A percentile compares a stretch with the other conserved stretches of the same genome.
Conservation (phyloP, 2,113 vertebrate genomes). For the Parus major region DNA sequence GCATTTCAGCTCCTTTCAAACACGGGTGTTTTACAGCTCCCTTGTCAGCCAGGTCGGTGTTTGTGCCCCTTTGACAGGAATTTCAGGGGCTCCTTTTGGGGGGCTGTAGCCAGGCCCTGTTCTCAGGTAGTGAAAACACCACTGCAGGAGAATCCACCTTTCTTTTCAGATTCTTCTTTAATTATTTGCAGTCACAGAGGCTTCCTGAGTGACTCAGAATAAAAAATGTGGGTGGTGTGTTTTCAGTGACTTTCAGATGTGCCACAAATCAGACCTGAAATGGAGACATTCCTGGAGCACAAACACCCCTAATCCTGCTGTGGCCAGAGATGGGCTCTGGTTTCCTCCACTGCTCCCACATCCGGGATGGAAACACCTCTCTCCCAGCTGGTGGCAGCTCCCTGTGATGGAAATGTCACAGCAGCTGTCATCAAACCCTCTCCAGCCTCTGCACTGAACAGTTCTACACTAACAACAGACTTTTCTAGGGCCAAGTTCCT, state of each 20-base stretch:
- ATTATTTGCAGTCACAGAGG: not conserved
- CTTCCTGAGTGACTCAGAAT: not conserved
- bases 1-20: not conserved
- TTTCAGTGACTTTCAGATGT: not conserved
- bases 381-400: not conserved
- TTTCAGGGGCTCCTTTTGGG: not conserved
- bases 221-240: not conserved
- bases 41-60: not conserved
- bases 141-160: fast-evolving
- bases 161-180: not conserved
- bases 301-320: not conserved
- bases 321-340: fast-evolving
- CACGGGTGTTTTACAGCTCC: not conserved
- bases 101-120: not conserved
- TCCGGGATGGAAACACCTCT: fast-evolving
- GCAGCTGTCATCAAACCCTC: not conserved
- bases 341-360: not conserved
- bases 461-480: not conserved
- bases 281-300: fast-evolving
- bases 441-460: not conserved
- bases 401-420: not conserved
- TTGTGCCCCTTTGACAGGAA: not conserved
- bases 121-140: not conserved
- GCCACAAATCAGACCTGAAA: not conserved
- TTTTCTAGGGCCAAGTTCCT: slow-evolving; percentile 24